Evolutionary conservation across 1,140 invertebrate species (phyloP), one percentile per base, ranked within the genome.

Genomic region (Papilio glaucus): DNA sequence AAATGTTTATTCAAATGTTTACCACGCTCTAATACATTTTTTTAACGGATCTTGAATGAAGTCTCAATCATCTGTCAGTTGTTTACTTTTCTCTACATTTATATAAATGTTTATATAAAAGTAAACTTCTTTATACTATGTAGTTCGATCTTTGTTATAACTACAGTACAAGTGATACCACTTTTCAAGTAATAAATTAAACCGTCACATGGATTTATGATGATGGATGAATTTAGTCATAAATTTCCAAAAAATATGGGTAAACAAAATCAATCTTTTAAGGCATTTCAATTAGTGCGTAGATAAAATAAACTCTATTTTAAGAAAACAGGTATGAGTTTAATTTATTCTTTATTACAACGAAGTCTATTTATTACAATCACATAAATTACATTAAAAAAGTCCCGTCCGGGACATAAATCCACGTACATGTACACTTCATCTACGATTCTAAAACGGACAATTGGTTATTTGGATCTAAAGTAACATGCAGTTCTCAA

Each of bases 361-460:
- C 86, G 85, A 91, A 90, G 85, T 86, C 89, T 90, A 91, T 85
- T n/a, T 76, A 72, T 83, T 91, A 89, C 84, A 88, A 77, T 90
- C 85, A 90, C 86, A 90, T 90, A 87, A 77, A 85, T 82, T 83
- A 82, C 77, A 82, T 75, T 79, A 83, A 85, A 88, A 82, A 82
- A 53, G 26, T 69, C 67, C 67, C 67, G 13, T 69, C 6, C 5
- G 26, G 42, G 29, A 53, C 29, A 33, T 53, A 18, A 57, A 41
- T 71, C 18, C 53, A 75, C 38, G 67, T 63, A 42, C 26, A 67
- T n/a, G n/a, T 39, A 41, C 18, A 29, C 21, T 38, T 71, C 24
- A 63, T 53, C 65, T 68, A 68, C 38, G 65, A 21, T n/a, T 68
- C 65, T 68, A 68, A 45, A 67, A 24, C 62, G 15, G 62, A 24